phyloP scores from a whole-genome alignment of 2,797 vertebrate species.

The Arctocebus calabarensis region DNA sequence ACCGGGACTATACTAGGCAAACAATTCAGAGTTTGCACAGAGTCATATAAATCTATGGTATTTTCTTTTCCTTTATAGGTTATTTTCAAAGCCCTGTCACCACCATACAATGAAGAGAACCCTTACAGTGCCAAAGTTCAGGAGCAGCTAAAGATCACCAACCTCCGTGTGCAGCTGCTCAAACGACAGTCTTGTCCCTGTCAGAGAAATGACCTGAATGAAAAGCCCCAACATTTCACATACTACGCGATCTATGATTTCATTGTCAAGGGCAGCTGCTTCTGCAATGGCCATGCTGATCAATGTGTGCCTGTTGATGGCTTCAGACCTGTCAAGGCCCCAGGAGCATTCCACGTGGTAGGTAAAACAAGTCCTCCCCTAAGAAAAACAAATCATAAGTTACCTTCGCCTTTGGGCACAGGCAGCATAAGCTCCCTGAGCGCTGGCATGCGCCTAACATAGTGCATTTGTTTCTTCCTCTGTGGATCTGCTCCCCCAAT shows the following conservation, averaged over 20 bases:
- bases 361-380: conserved; percentile 75
- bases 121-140: conserved; percentile 93
- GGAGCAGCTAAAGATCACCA: conserved; percentile 94
- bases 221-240: conserved; percentile 80
- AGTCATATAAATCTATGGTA: not conserved
- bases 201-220: conserved; percentile 81
- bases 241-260: conserved; percentile 97
- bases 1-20: not conserved
- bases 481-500: not conserved
- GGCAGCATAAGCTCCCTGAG: not conserved
- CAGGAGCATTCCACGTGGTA: conserved; percentile 91
- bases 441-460: not conserved
- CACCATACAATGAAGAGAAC: conserved; percentile 90
- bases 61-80: conserved; percentile 89
- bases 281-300: conserved; percentile 97
- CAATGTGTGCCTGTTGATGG: conserved; percentile 91
- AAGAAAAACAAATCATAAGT: not conserved
- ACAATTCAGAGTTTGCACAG: not conserved
- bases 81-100: conserved; percentile 95
- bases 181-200: conserved; percentile 94
- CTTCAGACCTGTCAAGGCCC: conserved; percentile 90
- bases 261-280: conserved; percentile 98
- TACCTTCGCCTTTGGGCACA: not conserved
- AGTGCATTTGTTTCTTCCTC: conserved; percentile 11
- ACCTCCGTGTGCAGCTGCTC: conserved; percentile 93